These are phyloP conservation scores for Trissoscelio sp. DNA, from an alignment of 2,888 invertebrate genomes.

Conservation along the genomic window DNA sequence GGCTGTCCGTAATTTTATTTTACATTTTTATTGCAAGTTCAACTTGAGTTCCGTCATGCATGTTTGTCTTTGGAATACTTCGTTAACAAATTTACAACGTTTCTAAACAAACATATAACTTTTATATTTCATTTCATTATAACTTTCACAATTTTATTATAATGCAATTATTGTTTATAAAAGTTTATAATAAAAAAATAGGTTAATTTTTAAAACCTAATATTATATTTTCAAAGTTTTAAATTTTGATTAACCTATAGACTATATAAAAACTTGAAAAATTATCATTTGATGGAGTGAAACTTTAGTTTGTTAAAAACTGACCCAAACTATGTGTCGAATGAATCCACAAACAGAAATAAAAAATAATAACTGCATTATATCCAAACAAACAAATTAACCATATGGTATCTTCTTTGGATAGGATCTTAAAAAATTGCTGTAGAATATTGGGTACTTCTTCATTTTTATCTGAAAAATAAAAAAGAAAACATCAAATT, in stretches of 20 bases:
- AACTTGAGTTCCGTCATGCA: slow-evolving; percentile 4
- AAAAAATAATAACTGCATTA: slow-evolving; percentile 72
- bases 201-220: no score
- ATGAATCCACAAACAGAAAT: slow-evolving; percentile 70
- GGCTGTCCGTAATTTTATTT: slow-evolving; percentile 33
- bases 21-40: slow-evolving; percentile 35
- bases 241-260: no score
- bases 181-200: no score
- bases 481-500: no score
- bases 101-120: not conserved
- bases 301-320: not conserved
- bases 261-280: no score
- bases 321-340: slow-evolving; percentile 74
- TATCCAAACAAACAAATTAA: slow-evolving; percentile 72
- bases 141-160: no score
- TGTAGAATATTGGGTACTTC: not conserved
- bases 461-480: slow-evolving; percentile 4
- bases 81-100: slow-evolving; percentile 11
- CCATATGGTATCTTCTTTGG: slow-evolving; percentile 18
- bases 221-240: no score
- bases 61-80: slow-evolving; percentile 11
- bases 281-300: no score
- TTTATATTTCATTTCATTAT: not conserved
- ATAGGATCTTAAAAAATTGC: not conserved
- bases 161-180: no score